Conservation (phyloP, 1,140 invertebrate species). For the Berghia stephanieae region DNA sequence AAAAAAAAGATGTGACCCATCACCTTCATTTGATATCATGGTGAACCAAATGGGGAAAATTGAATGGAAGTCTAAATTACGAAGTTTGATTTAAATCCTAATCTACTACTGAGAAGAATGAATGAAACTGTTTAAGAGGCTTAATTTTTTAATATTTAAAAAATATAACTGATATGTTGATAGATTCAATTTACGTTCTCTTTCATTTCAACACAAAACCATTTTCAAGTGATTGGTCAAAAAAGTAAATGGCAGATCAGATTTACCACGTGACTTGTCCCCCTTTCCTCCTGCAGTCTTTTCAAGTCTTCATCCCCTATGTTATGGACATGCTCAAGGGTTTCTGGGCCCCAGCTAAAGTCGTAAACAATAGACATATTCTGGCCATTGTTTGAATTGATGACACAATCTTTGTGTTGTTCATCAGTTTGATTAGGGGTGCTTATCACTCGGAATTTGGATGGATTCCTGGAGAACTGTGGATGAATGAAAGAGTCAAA, state of each 20-base stretch:
- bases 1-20: no score
- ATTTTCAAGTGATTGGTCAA: no score
- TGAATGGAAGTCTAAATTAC: no score
- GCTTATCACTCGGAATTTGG: conserved; percentile 35
- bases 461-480: conserved; percentile 45
- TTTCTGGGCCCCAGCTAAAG: conserved; percentile 50
- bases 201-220: background rate
- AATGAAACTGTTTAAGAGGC: no score
- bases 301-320: conserved; percentile 22
- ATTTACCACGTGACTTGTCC: no score
- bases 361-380: conserved; percentile 39
- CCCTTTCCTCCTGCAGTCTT: background rate
- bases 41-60: no score
- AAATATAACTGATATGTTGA: background rate
- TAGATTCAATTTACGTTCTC: background rate
- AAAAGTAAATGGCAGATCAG: no score
- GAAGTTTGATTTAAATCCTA: no score
- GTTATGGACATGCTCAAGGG: conserved; percentile 46
- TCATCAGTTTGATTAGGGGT: background rate
- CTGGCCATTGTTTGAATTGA: background rate
- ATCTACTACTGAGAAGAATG: no score
- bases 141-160: no score
- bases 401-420: background rate
- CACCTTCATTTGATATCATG: no score
- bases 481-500: background rate